phyloP scores from a whole-genome alignment of 2,797 vertebrate genomes.

The Sebastes paucispinis region DNA sequence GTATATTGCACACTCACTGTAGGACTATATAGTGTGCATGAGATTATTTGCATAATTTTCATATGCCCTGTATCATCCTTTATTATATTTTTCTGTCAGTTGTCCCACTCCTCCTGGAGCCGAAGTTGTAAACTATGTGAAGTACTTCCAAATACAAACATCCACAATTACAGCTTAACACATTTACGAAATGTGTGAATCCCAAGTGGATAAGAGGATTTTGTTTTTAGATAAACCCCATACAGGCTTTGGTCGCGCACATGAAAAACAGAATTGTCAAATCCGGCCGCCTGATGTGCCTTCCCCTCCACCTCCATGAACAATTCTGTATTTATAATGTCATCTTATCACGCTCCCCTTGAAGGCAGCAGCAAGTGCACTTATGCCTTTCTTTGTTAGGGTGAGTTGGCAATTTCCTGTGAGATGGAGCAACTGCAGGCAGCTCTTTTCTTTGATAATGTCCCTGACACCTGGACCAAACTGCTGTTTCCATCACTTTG shows the following conservation, averaged over 20 bases:
- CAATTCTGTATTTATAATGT: slow-evolving; percentile 91
- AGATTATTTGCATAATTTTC: slow-evolving; percentile 1
- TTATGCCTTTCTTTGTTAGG: slow-evolving; percentile 99
- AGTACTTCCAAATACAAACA: slow-evolving; percentile 9
- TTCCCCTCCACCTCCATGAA: slow-evolving; percentile 79
- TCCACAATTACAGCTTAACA: slow-evolving; percentile 18
- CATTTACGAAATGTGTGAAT: slow-evolving; percentile 19
- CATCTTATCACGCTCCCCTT: slow-evolving; percentile 94
- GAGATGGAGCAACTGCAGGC: slow-evolving; percentile 93
- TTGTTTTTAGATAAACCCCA: slow-evolving; percentile 60
- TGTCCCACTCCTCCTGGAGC: neutral
- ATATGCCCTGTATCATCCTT: neutral
- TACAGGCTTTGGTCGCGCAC: slow-evolving; percentile 37
- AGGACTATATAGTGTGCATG: neutral
- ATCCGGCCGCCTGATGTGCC: slow-evolving; percentile 86
- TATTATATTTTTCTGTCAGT: neutral
- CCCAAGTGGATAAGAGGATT: slow-evolving; percentile 41
- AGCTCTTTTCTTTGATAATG: slow-evolving; percentile 93
- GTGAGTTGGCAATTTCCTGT: slow-evolving; percentile 97
- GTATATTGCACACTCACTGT: neutral
- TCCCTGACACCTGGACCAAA: slow-evolving; percentile 92
- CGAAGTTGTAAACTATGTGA: slow-evolving; percentile 5
- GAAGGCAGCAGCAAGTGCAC: slow-evolving; percentile 91
- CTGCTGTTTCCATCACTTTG: slow-evolving; percentile 90
- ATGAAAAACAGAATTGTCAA: slow-evolving; percentile 73